Evolutionary conservation across 2,888 invertebrate genomes (phyloP), one percentile per base, ranked within the genome.

Genomic region (Ctena decussata): DNA sequence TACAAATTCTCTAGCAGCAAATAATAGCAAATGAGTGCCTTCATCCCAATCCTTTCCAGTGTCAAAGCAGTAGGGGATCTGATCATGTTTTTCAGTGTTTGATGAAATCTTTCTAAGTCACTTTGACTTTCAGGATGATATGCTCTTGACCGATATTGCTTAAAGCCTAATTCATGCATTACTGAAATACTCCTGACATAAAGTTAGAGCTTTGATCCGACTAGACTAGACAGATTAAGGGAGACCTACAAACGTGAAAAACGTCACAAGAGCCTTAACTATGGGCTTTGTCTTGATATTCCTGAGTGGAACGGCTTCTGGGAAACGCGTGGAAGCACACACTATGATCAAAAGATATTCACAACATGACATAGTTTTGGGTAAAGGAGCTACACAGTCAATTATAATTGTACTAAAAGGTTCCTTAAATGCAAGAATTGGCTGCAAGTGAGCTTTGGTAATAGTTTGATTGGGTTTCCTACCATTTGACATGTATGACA

Each of bases 251-350:
- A 80, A 73, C 11, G 88, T 89, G 69, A 90, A 90, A 53, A 90
- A 86, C 21, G 82, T 86, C 8, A 71, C 46, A 32, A 84, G 69
- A 49, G 86, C 87, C 69, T 86, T 89, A 21, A 85, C 72, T n/a
- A 91, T 82, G 0, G 74, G 74, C 44, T 65, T 79, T 27, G 87
- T 46, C 53, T 82, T 89, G 18, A 85, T 90, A 78, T 87, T 85
- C 73, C 88, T 88, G 24, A 90, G 76, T 24, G 91, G 91, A 65
- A 92, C 80, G 46, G 89, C 89, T 70, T 90, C 89, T n/a, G 30
- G 87, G 83, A 78, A 91, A 90, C 70, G 70, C 30, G 76, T 79
- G 6, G 83, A 75, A 21, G 74, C 70, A 80, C 84, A 80, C 87
- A 87, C 85, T 27, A 79, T 84, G 24, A 78, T 84, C 32, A 81